Conservation (phyloP, 2,888 invertebrate species). For the Tenthredo distinguenda region DNA sequence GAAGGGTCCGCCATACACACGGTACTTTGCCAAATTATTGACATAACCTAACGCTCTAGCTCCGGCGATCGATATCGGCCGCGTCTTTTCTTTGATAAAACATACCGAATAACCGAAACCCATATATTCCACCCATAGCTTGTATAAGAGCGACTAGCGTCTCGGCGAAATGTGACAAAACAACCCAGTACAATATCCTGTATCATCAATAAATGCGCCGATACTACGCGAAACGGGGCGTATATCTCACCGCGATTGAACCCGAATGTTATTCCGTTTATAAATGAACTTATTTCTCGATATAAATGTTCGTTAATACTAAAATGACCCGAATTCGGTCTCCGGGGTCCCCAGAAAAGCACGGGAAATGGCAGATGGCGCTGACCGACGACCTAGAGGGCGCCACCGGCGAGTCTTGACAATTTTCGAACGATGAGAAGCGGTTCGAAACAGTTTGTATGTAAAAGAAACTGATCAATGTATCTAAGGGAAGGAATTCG, state of each 20-base stretch:
- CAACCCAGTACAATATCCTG: background rate
- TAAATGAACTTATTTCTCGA: background rate
- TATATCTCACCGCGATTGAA: background rate
- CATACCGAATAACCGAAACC: background rate
- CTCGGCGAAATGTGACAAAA: background rate
- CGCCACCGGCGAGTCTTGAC: background rate
- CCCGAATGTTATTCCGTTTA: background rate
- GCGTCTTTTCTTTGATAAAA: conserved; percentile 53
- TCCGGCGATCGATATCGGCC: conserved; percentile 61
- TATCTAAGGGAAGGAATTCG: background rate
- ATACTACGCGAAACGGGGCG: background rate
- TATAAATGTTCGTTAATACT: background rate
- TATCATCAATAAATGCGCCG: background rate
- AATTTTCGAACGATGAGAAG: background rate
- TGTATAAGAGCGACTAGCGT: background rate
- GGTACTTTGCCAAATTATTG: conserved; percentile 62
- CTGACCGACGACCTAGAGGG: background rate
- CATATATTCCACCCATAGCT: too few relatives aligned
- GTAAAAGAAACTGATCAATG: background rate
- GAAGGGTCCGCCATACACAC: conserved; percentile 31
- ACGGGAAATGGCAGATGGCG: background rate
- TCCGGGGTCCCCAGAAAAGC: background rate
- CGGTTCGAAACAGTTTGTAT: background rate
- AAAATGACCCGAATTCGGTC: background rate
- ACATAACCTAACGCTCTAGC: conserved; percentile 57